Evolutionary conservation across 2,113 vertebrate species (phyloP), one percentile per base, ranked within the genome.

Genomic region (Oplegnathus fasciatus): DNA sequence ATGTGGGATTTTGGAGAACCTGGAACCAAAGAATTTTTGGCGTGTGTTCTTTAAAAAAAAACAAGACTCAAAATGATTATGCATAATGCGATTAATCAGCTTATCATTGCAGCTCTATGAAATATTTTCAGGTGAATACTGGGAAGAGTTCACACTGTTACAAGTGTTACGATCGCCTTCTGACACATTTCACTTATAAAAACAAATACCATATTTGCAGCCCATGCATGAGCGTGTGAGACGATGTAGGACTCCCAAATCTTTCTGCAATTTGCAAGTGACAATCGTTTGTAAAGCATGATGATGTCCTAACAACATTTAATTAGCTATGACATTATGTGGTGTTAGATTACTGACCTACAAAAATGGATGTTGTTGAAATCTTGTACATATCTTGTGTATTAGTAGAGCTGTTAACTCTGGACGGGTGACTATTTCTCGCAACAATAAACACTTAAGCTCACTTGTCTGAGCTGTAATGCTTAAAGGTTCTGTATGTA

Each of bases 381-480:
- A n/a, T 64, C 26, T 52, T 28, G 24, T 44, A 13, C 18, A 46
- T 5, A 44, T 26, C 24, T 42, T 48, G 22, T 65, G n/a, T 44
- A 44, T 52, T 8, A 32, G 26, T 61, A 24, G 26, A 32, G 20
- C n/a, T 57, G n/a, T 40, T 55, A 26, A 57, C 14, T 55, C 50
- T 37, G 50, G 9, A 57, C 18, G 42, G 32, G 32, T 44, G 20
- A 60, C 15, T n/a, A 3, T 61, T 32, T 30, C 32, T 65, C 40
- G 37, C 11, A 22, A 22, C 24, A n/a, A 28, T 28, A 60, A 61
- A 7, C 34, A 37, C 13, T 44, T 32, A 7, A 34, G n/a, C 64
- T 30, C 13, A 42, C 28, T 55, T 61, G 13, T 80, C n/a, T 62
- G 30, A 17, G 42, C 61, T 52, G 66, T 60, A 80, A 42, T 28